Evolutionary conservation across 2,888 invertebrate genomes (phyloP), one percentile per base, ranked within the genome.

Genomic region (Aphrophora alni): DNA sequence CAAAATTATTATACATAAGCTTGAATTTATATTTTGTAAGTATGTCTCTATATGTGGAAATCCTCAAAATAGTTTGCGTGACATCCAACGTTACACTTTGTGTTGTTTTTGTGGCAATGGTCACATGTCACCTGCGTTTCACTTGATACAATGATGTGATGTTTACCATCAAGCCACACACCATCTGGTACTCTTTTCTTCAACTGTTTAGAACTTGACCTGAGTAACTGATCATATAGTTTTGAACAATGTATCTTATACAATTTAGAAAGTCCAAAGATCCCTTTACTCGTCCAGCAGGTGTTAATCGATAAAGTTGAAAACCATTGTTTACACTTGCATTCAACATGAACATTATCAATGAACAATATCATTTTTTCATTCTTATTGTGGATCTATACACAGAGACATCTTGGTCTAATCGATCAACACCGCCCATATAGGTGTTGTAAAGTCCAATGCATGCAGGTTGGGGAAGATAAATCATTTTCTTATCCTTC

Each of bases 391-490:
- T 72, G 25, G 28, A 26, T 27, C 72, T 27, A 26, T 27, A 21
- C 28, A 27, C 28, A 14, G 72, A 12, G 7, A 72, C n/a, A 25
- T 72, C 28, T 25, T 72, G 27, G n/a, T 72, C 72, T 27, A 72
- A 26, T n/a, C 72, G 26, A 28, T 72, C 72, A 21, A 72, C 72
- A 27, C 72, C 72, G 5, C 72, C 72, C 72, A 72, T 72, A 28
- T 72, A 72, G 28, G 24, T 72, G 28, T 72, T 72, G 26, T 72
- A 72, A 26, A 72, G 26, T 21, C 25, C 72, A 24, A 72, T 25
- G 25, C 27, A 25, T 27, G 72, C 26, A 28, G 72, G 72, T 72
- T 72, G 72, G 28, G 25, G 21, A 1, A 72, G n/a, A n/a, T n/a
- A n/a, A n/a, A n/a, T n/a, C n/a, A n/a, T n/a, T n/a, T n/a, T n/a